These are phyloP conservation scores for Lutraria lutraria DNA, from an alignment of 2,888 invertebrate genomes.

Conservation along the genomic window DNA sequence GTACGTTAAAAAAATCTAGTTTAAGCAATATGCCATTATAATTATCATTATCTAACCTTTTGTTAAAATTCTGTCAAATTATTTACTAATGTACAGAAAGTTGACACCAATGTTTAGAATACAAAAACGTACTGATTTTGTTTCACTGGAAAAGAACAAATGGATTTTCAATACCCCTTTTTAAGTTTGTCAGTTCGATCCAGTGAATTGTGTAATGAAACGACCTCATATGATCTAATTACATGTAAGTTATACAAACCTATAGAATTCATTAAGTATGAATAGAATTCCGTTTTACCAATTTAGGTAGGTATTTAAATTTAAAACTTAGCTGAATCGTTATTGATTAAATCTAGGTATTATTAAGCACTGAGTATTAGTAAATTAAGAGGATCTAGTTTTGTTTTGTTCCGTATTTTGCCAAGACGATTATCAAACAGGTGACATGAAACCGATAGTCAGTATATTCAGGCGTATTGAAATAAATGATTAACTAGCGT, in stretches of 20 bases:
- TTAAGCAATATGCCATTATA: neutral
- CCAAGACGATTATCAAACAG: constrained; percentile 62
- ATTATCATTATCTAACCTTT: neutral
- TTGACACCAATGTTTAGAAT: neutral
- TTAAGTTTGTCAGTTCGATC: neutral
- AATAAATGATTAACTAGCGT: neutral
- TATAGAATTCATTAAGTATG: constrained; percentile 7
- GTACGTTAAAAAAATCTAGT: neutral
- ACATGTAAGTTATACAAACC: neutral
- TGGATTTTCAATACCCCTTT: neutral
- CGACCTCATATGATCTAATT: constrained; percentile 1
- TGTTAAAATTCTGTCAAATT: neutral
- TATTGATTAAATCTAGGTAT: constrained; percentile 36
- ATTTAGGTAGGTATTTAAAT: neutral
- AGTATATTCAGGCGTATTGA: constrained; percentile 36
- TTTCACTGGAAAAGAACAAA: constrained; percentile 12
- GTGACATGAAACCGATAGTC: constrained; percentile 43
- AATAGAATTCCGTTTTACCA: constrained; percentile 8
- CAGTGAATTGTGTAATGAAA: neutral
- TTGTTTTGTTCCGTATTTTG: constrained; percentile 34
- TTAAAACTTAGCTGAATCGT: constrained; percentile 7
- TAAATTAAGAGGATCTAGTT: constrained; percentile 37
- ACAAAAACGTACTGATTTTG: neutral
- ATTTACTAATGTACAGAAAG: constrained; percentile 16
- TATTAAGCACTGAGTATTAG: constrained; percentile 33